Evolutionary conservation across 2,888 invertebrate species (phyloP).

Genomic region (Sisyra terminalis): DNA sequence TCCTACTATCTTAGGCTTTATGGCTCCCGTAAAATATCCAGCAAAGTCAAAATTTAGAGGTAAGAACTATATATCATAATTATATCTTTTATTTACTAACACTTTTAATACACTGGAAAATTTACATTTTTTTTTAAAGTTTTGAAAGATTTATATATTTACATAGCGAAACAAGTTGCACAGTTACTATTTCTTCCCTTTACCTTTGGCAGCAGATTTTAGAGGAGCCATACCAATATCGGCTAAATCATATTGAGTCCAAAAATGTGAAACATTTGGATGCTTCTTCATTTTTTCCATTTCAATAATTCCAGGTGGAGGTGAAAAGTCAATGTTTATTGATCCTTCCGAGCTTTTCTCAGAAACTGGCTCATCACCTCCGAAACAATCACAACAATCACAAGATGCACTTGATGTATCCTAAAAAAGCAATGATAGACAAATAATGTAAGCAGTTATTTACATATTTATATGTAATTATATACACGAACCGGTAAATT

Average conservation of each 20-base stretch:
- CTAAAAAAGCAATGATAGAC: too few species aligned
- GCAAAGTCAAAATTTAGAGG: neutral
- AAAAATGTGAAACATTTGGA: constrained; percentile 33
- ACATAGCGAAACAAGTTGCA: constrained; percentile 5
- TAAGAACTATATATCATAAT: neutral
- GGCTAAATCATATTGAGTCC: constrained; percentile 40
- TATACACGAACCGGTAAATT: too few species aligned
- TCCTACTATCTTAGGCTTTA: constrained; percentile 27
- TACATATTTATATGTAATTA: too few species aligned
- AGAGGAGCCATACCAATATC: constrained; percentile 17
- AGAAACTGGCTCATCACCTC: constrained; percentile 28
- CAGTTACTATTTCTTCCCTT: constrained; percentile 10
- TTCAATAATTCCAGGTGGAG: constrained; percentile 50
- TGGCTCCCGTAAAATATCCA: constrained; percentile 8
- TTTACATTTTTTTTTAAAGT: constrained; percentile 5
- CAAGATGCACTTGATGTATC: constrained; percentile 10
- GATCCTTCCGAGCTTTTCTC: constrained; percentile 41
- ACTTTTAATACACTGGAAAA: constrained; percentile 6
- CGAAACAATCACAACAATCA: constrained; percentile 29
- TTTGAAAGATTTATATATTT: constrained; percentile 7
- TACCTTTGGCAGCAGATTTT: constrained; percentile 11
- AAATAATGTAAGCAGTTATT: too few species aligned
- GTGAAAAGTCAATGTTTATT: constrained; percentile 54
- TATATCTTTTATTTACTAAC: constrained; percentile 8
- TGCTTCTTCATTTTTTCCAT: constrained; percentile 33